A percentile compares a stretch with the other conserved stretches of the same genome.
Conservation (phyloP, 2,797 vertebrate species). For the Gallinago nigripennis region DNA sequence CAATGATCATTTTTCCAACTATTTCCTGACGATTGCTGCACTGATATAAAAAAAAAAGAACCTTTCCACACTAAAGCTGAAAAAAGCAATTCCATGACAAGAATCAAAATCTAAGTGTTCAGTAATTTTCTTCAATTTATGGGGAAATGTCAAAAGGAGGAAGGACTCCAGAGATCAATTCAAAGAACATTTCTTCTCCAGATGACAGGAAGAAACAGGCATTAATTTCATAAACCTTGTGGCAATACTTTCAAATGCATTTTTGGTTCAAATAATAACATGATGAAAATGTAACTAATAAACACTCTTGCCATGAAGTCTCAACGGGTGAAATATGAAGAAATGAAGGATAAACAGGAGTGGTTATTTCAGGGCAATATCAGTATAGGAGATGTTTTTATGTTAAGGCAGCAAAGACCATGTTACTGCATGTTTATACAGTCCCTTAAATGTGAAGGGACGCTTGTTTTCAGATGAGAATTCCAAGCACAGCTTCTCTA, state of each 20-base stretch:
- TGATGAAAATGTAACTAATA: neutral
- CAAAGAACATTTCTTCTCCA: neutral
- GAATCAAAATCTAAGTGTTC: neutral
- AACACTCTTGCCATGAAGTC: neutral
- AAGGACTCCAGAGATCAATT: neutral
- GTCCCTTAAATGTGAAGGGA: neutral
- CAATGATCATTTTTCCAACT: neutral
- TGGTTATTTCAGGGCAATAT: neutral
- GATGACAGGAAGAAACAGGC: neutral
- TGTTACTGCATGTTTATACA: neutral
- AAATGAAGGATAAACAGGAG: neutral
- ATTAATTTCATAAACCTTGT: neutral
- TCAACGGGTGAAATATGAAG: neutral
- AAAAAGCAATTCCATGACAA: neutral
- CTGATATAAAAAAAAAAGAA: neutral
- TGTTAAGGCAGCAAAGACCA: neutral
- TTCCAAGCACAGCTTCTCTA: neutral
- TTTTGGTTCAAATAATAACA: neutral
- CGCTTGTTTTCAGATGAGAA: neutral
- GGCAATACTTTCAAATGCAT: neutral
- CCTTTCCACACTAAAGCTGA: neutral
- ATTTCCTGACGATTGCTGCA: neutral
- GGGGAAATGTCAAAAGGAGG: neutral
- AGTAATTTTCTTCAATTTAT: neutral
- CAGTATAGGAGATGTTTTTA: neutral